Evolutionary conservation across 2,797 vertebrate genomes (phyloP).

Genomic region (Borostomias antarcticus): DNA sequence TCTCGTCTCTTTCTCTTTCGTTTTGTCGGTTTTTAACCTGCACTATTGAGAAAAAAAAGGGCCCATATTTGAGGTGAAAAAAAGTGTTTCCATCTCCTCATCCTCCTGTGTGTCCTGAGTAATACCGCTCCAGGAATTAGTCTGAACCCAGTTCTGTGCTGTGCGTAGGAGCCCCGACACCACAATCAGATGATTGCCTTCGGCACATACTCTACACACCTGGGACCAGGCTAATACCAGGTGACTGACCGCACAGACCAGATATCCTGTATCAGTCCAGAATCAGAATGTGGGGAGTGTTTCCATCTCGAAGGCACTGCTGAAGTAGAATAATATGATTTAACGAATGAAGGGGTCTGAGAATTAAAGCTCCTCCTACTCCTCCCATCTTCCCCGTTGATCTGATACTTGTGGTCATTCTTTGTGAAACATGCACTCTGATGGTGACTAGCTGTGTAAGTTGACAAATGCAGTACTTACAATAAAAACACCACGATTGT

Average conservation of each 20-base stretch:
- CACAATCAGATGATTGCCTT: not conserved
- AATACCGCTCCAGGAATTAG: not conserved
- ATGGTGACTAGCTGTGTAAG: constrained; percentile 69
- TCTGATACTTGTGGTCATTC: constrained; percentile 69
- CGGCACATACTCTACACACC: not conserved
- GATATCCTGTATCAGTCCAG: too few species aligned
- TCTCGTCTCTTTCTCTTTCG: constrained; percentile 12
- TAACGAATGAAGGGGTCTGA: constrained; percentile 24
- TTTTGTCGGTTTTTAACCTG: constrained; percentile 55
- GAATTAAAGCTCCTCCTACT: constrained; percentile 43
- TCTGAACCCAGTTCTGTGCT: not conserved
- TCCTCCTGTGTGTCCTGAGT: not conserved
- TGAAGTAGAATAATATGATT: not conserved
- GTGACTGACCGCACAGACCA: too few species aligned
- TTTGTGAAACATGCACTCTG: constrained; percentile 78
- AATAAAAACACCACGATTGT: constrained; percentile 78
- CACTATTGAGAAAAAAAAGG: constrained; percentile 59
- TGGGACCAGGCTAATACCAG: not conserved
- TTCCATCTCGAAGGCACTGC: not conserved
- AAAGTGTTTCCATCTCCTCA: constrained; percentile 30
- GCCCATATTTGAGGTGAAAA: constrained; percentile 45
- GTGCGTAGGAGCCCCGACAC: not conserved
- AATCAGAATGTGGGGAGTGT: not conserved
- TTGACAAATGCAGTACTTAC: constrained; percentile 78
- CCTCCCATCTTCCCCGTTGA: constrained; percentile 53